phyloP scores from a whole-genome alignment of 2,113 vertebrate genomes.

The Eolophus roseicapilla region DNA sequence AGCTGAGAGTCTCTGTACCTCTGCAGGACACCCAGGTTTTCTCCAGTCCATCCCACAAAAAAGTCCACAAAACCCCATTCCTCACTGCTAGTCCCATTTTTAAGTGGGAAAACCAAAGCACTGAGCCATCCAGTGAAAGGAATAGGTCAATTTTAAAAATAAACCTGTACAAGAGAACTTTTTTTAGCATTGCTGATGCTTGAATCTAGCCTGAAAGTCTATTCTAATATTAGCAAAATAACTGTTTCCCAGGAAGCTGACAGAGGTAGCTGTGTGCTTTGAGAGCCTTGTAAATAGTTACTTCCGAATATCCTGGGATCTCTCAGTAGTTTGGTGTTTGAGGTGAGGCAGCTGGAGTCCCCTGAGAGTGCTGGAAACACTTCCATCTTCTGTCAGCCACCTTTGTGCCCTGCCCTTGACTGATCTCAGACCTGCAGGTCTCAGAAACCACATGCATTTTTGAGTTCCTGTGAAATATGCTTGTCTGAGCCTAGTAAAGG shows the following conservation, averaged over 20 bases:
- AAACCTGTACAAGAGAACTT: conserved; percentile 35
- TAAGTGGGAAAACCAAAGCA: conserved; percentile 4
- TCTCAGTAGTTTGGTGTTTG: background rate
- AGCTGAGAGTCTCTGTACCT: background rate
- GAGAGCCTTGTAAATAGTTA: background rate
- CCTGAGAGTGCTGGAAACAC: background rate
- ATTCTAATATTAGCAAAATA: conserved; percentile 49
- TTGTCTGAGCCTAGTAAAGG: background rate
- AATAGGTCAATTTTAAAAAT: conserved; percentile 64
- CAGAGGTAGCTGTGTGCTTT: background rate
- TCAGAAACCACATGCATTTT: background rate
- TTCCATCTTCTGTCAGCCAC: background rate
- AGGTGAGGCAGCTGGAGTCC: background rate
- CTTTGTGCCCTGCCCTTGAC: background rate
- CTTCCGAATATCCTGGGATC: background rate
- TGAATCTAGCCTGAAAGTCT: conserved; percentile 3
- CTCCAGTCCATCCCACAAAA: background rate
- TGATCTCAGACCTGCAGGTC: background rate
- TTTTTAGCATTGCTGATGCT: conserved; percentile 27
- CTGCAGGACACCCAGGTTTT: background rate
- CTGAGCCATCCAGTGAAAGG: background rate
- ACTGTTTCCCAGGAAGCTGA: background rate
- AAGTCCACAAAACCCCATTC: background rate
- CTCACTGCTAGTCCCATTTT: background rate
- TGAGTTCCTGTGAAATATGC: background rate